Evolutionary conservation across 1,140 invertebrate species (phyloP), one percentile per base, ranked within the genome.

Genomic region (Pseudomyrmex dendroicus): DNA sequence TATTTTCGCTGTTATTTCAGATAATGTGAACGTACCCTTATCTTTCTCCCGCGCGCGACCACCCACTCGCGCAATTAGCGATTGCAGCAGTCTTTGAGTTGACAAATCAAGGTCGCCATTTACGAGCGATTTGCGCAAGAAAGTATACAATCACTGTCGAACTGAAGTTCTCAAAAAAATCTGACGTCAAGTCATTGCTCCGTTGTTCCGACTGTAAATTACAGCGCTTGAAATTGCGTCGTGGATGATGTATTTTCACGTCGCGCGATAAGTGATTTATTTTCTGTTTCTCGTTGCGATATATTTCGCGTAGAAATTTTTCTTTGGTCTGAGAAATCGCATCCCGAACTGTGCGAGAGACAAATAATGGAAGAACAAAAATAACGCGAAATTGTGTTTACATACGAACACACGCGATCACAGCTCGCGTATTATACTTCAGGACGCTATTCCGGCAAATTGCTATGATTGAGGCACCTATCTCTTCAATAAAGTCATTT

Each of bases 21-120:
- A 85, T 59, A 67, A 88, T 88, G 86, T 88, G 87, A 88, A 88
- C 54, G 86, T 80, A 83, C 83, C 83, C 86, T 88, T 88, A 88
- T 88, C 86, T 88, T 63, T 50, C 86, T 73, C 73, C 66, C 46
- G 72, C 77, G 72, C 77, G 35, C 86, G 84, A 83, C 77, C 86
- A 87, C 72, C 86, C 74, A 87, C 85, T 86, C 82, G 64, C 78
- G 73, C 86, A 84, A 83, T 77, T 64, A 76, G 66, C 80, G 66
- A 88, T 56, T 86, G 87, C 89, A 85, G 84, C 83, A 89, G 89
- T 87, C 89, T 90, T 90, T 87, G 87, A 85, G 83, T 87, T 89
- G 83, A 54, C 82, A 86, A 87, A 90, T 73, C 89, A 90, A 90
- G 89, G 89, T 90, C 89, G 89, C 77, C 82, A 87, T 82, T 89